Evolutionary conservation across 2,797 vertebrate genomes (phyloP).

Genomic region (Sternotherus odoratus): DNA sequence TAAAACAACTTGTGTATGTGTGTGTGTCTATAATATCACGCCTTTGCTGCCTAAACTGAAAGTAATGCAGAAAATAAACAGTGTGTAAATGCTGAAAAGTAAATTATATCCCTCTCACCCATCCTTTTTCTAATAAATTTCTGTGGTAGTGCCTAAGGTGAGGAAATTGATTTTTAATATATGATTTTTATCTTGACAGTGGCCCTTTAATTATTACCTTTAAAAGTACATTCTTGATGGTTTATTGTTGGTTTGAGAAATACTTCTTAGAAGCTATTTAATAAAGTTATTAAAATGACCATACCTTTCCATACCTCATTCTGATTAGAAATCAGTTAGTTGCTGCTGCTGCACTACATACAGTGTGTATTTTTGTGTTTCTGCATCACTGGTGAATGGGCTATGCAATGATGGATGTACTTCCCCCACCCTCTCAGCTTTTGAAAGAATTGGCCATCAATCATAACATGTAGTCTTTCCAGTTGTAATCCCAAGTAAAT

Average conservation of each 20-base stretch:
- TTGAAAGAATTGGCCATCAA: constrained; percentile 53
- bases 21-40: background rate
- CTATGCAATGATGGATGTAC: constrained; percentile 69
- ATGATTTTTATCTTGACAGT: constrained; percentile 10
- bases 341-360: background rate
- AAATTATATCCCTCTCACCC: background rate
- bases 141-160: background rate
- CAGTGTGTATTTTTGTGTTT: constrained; percentile 17
- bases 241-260: background rate
- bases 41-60: background rate
- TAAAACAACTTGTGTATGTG: background rate
- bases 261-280: constrained; percentile 7
- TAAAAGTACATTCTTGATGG: background rate
- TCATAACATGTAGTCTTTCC: constrained; percentile 40
- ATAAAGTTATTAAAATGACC: constrained; percentile 20
- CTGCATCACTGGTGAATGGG: constrained; percentile 22
- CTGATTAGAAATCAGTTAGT: constrained; percentile 9
- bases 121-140: background rate
- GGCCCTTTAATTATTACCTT: background rate
- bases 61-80: background rate
- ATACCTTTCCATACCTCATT: background rate
- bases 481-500: constrained; percentile 38
- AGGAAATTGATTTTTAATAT: background rate
- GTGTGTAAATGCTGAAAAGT: background rate
- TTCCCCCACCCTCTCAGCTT: constrained; percentile 48